phyloP scores from a whole-genome alignment of 2,888 invertebrate species.

The Pachliopta kotzebuea region DNA sequence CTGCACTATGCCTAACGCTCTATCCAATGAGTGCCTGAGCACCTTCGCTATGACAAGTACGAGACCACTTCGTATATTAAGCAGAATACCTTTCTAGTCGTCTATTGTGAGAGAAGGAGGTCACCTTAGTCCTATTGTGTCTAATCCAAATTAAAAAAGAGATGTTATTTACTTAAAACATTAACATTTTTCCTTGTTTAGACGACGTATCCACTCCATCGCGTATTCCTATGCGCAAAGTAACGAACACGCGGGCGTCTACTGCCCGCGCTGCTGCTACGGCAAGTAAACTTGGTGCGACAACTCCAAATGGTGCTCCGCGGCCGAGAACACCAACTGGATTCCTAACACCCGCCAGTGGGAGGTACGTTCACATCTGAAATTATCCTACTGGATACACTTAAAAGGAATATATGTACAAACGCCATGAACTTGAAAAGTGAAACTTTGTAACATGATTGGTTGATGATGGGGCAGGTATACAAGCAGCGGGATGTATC shows the following conservation, averaged over 20 bases:
- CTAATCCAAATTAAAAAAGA: no score
- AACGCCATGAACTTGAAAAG: no score
- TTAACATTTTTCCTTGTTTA: constrained; percentile 41
- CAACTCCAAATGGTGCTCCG: constrained; percentile 82
- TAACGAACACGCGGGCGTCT: constrained; percentile 80
- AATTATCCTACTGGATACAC: no score
- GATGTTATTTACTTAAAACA: not conserved
- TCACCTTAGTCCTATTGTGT: no score
- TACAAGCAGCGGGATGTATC: constrained; percentile 88
- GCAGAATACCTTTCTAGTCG: no score
- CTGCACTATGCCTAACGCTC: no score
- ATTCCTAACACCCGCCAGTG: constrained; percentile 86
- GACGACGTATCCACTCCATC: constrained; percentile 89
- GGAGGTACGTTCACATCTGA: constrained; percentile 79
- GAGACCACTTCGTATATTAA: no score
- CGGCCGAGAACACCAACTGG: constrained; percentile 89
- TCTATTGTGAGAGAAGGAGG: no score
- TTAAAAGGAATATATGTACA: no score
- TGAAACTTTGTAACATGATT: constrained; percentile 38
- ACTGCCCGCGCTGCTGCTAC: constrained; percentile 80
- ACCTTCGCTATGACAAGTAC: no score
- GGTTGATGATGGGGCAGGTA: constrained; percentile 68
- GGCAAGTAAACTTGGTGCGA: constrained; percentile 80
- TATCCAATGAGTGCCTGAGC: no score
- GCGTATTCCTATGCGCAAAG: constrained; percentile 89